These are phyloP conservation scores for Aphodius granarius DNA, from an alignment of 2,888 invertebrate species.

Conservation along the genomic window DNA sequence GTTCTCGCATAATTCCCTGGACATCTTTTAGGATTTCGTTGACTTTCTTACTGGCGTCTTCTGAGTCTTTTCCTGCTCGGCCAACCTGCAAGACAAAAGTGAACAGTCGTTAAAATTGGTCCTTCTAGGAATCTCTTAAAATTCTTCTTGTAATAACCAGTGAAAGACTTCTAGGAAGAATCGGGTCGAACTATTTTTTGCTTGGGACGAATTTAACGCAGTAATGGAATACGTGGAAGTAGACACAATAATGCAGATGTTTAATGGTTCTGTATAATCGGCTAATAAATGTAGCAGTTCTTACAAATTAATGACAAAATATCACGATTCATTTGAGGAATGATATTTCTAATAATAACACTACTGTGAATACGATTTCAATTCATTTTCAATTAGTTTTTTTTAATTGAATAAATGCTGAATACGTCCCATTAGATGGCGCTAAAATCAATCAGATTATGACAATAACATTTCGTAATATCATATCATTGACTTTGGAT, in stretches of 20 bases:
- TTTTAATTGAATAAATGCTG: too few species aligned
- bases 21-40: slow-evolving; percentile 78
- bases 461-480: too few species aligned
- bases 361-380: neutral
- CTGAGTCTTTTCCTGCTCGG: slow-evolving; percentile 82
- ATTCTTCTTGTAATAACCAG: neutral
- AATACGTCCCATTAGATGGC: too few species aligned
- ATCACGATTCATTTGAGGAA: neutral
- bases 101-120: neutral
- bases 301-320: neutral
- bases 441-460: too few species aligned
- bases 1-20: slow-evolving; percentile 73
- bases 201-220: neutral
- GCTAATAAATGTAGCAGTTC: neutral
- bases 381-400: neutral
- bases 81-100: slow-evolving; percentile 66
- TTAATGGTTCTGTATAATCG: neutral
- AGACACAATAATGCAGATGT: neutral
- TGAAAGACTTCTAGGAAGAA: neutral
- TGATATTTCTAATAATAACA: neutral
- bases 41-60: slow-evolving; percentile 80
- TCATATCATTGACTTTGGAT: too few species aligned
- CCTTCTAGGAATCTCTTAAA: neutral
- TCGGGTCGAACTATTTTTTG: neutral
- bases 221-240: neutral